phyloP scores from a whole-genome alignment of 2,113 vertebrate species.

The Hemiprocne comata region DNA sequence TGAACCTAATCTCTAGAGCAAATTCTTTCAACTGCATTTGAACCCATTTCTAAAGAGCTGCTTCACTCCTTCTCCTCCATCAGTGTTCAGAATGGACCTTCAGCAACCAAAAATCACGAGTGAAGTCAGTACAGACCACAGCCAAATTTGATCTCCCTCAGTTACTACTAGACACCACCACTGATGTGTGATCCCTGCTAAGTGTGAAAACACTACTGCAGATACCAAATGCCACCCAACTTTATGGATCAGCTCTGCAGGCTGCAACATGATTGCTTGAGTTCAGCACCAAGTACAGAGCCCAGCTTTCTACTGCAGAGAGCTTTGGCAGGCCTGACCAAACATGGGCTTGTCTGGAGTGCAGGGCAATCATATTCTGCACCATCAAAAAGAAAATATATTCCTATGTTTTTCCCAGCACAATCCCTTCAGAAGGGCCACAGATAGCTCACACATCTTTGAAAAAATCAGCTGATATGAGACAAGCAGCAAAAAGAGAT shows the following conservation, averaged over 20 bases:
- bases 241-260: background rate
- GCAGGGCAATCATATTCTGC: fast-evolving
- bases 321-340: background rate
- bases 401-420: background rate
- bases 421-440: background rate
- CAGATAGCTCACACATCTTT: background rate
- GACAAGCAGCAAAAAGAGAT: background rate
- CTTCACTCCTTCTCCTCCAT: background rate
- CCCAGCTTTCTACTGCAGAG: background rate
- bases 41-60: conserved; percentile 2
- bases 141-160: background rate
- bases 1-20: conserved; percentile 25
- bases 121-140: background rate
- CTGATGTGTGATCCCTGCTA: background rate
- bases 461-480: background rate
- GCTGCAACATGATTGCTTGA: background rate
- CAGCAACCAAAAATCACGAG: background rate
- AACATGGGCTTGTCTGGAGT: background rate
- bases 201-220: background rate
- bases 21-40: conserved; percentile 47
- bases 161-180: background rate
- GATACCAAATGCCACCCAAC: background rate
- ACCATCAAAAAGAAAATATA: background rate
- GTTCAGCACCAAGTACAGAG: background rate
- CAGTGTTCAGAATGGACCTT: background rate